These are phyloP conservation scores for Catharus minimus DNA, from an alignment of 2,113 vertebrate species.

Conservation along the genomic window DNA sequence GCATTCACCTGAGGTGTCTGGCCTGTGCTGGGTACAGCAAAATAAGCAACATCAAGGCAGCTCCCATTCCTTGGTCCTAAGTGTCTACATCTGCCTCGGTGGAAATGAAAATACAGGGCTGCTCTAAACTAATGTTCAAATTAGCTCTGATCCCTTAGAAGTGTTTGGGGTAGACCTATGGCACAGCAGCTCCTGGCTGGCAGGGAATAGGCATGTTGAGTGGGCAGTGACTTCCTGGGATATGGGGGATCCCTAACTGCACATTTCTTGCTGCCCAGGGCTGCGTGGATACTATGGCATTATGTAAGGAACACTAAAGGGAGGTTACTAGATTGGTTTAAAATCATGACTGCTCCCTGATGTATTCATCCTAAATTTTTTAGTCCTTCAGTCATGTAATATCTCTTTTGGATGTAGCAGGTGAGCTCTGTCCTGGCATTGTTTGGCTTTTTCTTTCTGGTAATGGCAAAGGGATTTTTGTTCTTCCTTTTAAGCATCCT, in stretches of 20 bases:
- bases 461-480: neutral
- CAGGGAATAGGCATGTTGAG: neutral
- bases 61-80: neutral
- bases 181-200: neutral
- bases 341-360: neutral
- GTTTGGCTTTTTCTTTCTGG: neutral
- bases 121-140: neutral
- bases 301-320: neutral
- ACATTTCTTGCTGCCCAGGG: neutral
- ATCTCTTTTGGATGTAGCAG: neutral
- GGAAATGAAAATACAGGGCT: neutral
- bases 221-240: neutral
- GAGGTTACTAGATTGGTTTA: neutral
- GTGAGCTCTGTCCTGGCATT: neutral
- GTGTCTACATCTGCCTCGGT: rapidly evolving
- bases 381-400: neutral
- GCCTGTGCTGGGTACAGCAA: neutral
- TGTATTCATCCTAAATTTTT: neutral
- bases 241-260: neutral
- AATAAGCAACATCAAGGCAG: neutral
- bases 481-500: neutral
- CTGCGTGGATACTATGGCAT: neutral
- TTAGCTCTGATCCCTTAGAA: neutral
- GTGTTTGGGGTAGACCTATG: neutral
- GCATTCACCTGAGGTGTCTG: neutral